Evolutionary conservation across 2,797 vertebrate genomes (phyloP), one percentile per base, ranked within the genome.

Genomic region (Dryobates pubescens): DNA sequence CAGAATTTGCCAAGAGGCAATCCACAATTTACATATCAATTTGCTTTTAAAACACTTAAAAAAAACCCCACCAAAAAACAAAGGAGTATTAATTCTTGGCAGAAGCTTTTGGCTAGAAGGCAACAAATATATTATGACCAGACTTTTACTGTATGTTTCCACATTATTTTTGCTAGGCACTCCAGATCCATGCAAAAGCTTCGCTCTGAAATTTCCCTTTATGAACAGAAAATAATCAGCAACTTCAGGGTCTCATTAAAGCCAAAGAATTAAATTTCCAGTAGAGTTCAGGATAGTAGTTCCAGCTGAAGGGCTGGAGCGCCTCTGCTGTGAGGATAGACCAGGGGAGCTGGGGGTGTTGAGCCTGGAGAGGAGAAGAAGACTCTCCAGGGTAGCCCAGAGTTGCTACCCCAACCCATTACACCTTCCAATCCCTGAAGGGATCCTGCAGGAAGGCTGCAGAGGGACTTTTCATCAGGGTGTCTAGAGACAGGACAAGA

Each of bases 111-210:
- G 84, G 88, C 86, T 77, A 80, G 85, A 86, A 86, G 65, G 51
- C n/a, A 82, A 26, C 16, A 86, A 71, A 80, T 72, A 72, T 57
- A 85, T 93, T 76, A 63, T 58, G 49, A 89, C 81, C 70, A 87
- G 59, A 90, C 23, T 87, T 94, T 90, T 91, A 78, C 38, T 41
- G 27, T 43, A 49, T 54, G 29, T 81, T 94, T 94, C 53, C 73
- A 81, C 2, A 0, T 78, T 88, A 53, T 85, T 92, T 89, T 90
- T 92, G 45, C 36, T 88, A 36, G 67, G 67, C 30, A 17, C 6
- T 73, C 34, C 69, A 95, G 71, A 79, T 34, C 54, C 82, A 36
- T 29, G 56, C n/a, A 88, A 70, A 78, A 51, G 2, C 8, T 80
- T 80, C 56, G 13, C 34, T 90, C 29, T 49, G 26, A 38, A 15